Evolutionary conservation across 2,113 vertebrate species (phyloP), one percentile per base, ranked within the genome.

Genomic region (Melierax canorus): DNA sequence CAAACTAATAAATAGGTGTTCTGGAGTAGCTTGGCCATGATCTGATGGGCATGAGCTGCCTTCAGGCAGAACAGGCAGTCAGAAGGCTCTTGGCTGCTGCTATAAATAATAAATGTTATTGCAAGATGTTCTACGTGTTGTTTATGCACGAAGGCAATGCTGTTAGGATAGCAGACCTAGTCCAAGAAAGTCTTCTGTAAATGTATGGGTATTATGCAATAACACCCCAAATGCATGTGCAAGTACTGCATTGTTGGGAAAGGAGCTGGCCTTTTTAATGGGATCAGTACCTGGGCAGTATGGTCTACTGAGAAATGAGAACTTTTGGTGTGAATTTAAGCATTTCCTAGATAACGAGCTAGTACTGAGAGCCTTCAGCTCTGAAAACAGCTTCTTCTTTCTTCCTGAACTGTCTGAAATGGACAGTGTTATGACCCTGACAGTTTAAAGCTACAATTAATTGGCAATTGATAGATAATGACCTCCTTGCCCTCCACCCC

Each of bases 171-270:
- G n/a, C 59, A 90, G 23, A 10, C 5, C 12, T 46, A n/a, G 36
- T 30, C n/a, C 5, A 7, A 69, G 30, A 45, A 10, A 51, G 9
- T 32, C 13, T 76, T 73, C 30, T 83, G 59, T 34, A 82, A 72
- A 83, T n/a, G 5, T 32, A 14, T 39, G 18, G 8, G 16, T 60
- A 21, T 69, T 26, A 32, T 16, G 7, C 9, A 72, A 6, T 45
- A 85, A 24, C 22, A 72, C 6, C 34, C 39, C 29, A 72, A 51
- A 78, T 66, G 10, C 10, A 23, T 2, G 1, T 66, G 22, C 16
- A 50, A 0, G 0, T n/a, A 18, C 12, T 41, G 27, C 4, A 4
- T 2, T 63, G 19, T 10, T 45, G 41, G 30, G 27, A 48, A 91
- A 82, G 34, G 24, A 69, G 29, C 5, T 76, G 22, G 10, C 1